Percentiles rank a stretch among this genome's conserved stretches.
phyloP scores from a whole-genome alignment of 2,888 invertebrate genomes.

The Nysson spinosus region DNA sequence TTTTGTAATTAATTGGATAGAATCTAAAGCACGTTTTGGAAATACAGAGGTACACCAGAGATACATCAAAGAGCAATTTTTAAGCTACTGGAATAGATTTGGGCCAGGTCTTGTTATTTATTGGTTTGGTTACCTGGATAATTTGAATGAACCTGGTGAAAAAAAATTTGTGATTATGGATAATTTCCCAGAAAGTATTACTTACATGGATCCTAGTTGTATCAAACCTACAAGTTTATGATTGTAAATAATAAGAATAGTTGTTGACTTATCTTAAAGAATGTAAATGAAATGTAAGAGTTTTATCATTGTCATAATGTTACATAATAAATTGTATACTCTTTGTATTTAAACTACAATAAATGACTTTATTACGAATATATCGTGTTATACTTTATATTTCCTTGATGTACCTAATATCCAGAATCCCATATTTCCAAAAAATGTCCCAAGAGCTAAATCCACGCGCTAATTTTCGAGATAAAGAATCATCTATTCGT shows the following conservation, averaged over 20 bases:
- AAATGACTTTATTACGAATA: too few species aligned
- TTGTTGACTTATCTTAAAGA: background rate
- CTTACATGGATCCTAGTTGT: constrained; percentile 71
- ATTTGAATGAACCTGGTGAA: constrained; percentile 77
- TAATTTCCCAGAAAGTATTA: constrained; percentile 83
- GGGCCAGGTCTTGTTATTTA: constrained; percentile 96
- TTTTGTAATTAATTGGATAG: constrained; percentile 95
- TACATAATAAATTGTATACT: too few species aligned
- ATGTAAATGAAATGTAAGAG: too few species aligned
- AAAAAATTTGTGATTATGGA: constrained; percentile 81
- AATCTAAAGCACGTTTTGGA: constrained; percentile 97
- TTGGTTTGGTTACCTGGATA: constrained; percentile 93
- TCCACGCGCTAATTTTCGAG: too few species aligned
- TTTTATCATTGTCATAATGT: too few species aligned
- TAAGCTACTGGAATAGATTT: constrained; percentile 95
- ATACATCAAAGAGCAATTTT: constrained; percentile 90
- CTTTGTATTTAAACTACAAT: too few species aligned
- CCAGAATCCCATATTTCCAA: too few species aligned
- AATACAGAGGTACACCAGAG: constrained; percentile 88
- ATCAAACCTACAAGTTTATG: constrained; percentile 40
- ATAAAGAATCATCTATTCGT: too few species aligned
- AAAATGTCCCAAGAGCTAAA: too few species aligned
- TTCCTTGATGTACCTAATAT: too few species aligned
- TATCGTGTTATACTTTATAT: too few species aligned
- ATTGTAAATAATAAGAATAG: constrained; percentile 6